Evolutionary conservation across 2,888 invertebrate species (phyloP), one percentile per base, ranked within the genome.

Genomic region (Melinopterus prodromus): DNA sequence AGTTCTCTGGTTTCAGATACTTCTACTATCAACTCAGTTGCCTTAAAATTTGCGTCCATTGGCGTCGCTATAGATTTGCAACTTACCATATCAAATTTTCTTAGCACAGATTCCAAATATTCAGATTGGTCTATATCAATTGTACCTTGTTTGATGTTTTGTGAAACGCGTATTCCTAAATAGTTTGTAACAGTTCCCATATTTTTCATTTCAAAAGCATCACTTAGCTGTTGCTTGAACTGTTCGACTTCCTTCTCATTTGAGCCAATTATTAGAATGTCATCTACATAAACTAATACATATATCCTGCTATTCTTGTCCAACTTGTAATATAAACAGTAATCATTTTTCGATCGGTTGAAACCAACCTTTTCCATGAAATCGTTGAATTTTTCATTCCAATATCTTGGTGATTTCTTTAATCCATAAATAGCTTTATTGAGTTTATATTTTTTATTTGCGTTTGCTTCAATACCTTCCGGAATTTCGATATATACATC

Each of bases 351-450:
- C n/a, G 83, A 82, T 77, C 81, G 77, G n/a, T 16, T 70, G 81
- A 83, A 84, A 69, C 79, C 80, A 15, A 76, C 7, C 37, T 26
- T 78, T 71, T 71, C 69, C 76, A 83, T 82, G 69, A 81, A 76
- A 69, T 70, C 69, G 80, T 84, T 75, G 80, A 84, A 82, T 78
- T 83, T 83, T 9, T 71, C 76, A 78, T 85, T 83, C 84, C 84
- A 85, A 77, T 80, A 81, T 82, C 77, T 80, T 37, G 84, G 84
- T 70, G 82, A 78, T 78, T 82, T 80, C 53, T 84, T 82, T 7
- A 84, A 78, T 0, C 84, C 84, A 82, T 84, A 85, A 26, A 84
- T 69, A 16, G 82, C 80, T 78, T 83, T 84, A 53, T n/a, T 82
- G 76, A 85, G 74, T 79, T 83, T 84, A 53, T 83, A 83, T 36